These are phyloP conservation scores for Eurois occulta DNA, from an alignment of 2,888 invertebrate species.

Conservation along the genomic window DNA sequence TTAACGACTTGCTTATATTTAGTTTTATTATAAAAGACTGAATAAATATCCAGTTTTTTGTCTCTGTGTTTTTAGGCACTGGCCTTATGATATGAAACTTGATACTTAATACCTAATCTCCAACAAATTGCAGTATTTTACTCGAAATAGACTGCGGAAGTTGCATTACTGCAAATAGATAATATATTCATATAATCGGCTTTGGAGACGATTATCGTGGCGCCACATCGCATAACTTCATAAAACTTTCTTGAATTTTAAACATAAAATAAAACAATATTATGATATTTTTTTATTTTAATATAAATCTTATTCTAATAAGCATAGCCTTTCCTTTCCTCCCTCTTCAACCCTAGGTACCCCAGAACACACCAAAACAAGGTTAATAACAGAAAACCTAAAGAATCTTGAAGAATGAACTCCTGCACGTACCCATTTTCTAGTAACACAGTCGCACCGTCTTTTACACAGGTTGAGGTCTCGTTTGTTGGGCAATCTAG, in stretches of 20 bases:
- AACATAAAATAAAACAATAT: slow-evolving; percentile 26
- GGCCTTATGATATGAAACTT: background rate
- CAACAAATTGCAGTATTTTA: slow-evolving; percentile 12
- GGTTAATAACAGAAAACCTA: slow-evolving; percentile 78
- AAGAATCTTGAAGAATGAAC: slow-evolving; percentile 78
- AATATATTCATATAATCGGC: slow-evolving; percentile 14
- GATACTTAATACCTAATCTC: background rate
- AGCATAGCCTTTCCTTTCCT: slow-evolving; percentile 85
- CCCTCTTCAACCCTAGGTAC: slow-evolving; percentile 82
- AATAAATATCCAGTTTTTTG: background rate
- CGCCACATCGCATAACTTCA: background rate
- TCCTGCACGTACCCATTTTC: slow-evolving; percentile 82
- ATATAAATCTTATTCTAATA: slow-evolving; percentile 71
- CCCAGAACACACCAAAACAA: slow-evolving; percentile 81
- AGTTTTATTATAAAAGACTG: background rate
- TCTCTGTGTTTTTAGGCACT: background rate
- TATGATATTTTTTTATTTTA: background rate
- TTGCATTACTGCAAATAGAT: slow-evolving; percentile 9
- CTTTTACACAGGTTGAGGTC: slow-evolving; percentile 77
- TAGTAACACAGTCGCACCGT: slow-evolving; percentile 79
- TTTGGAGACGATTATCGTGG: background rate
- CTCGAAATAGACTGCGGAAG: background rate
- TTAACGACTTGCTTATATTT: background rate
- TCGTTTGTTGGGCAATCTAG: slow-evolving; percentile 83
- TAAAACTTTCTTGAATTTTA: slow-evolving; percentile 3